Evolutionary conservation across 2,113 vertebrate species (phyloP).

Genomic region (Myiagra hebetior): DNA sequence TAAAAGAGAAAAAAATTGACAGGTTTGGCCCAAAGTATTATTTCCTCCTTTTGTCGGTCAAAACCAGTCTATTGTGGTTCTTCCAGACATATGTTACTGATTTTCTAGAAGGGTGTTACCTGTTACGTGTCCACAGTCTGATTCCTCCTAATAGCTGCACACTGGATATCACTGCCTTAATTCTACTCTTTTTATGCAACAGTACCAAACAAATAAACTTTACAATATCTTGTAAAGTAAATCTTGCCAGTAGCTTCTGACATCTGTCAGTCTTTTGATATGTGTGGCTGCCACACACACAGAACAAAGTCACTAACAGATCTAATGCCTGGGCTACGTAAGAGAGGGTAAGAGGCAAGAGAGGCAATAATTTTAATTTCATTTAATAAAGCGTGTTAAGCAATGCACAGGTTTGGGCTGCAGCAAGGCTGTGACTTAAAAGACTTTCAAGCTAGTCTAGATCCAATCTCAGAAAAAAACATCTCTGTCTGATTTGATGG

Average conservation of each 20-base stretch:
- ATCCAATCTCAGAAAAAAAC: not conserved
- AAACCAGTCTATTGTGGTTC: not conserved
- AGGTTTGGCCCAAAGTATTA: not conserved
- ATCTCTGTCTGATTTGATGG: not conserved
- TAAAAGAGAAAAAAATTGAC: not conserved
- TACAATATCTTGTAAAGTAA: not conserved
- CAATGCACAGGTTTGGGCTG: not conserved
- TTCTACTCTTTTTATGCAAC: not conserved
- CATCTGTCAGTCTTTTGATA: not conserved
- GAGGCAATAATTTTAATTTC: not conserved
- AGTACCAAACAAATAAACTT: not conserved
- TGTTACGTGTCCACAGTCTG: no score
- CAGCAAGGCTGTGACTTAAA: not conserved
- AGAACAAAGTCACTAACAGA: not conserved
- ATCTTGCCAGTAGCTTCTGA: not conserved
- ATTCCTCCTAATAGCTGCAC: not conserved
- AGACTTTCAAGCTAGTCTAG: not conserved
- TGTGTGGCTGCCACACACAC: not conserved
- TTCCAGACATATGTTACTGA: not conserved
- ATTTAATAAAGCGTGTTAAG: not conserved
- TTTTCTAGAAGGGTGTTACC: not conserved
- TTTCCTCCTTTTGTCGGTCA: not conserved
- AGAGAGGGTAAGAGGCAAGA: not conserved
- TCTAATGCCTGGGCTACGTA: not conserved
- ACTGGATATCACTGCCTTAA: not conserved